These are phyloP conservation scores for Sebastes hubbsi DNA, from an alignment of 2,797 vertebrate species.

Conservation along the genomic window DNA sequence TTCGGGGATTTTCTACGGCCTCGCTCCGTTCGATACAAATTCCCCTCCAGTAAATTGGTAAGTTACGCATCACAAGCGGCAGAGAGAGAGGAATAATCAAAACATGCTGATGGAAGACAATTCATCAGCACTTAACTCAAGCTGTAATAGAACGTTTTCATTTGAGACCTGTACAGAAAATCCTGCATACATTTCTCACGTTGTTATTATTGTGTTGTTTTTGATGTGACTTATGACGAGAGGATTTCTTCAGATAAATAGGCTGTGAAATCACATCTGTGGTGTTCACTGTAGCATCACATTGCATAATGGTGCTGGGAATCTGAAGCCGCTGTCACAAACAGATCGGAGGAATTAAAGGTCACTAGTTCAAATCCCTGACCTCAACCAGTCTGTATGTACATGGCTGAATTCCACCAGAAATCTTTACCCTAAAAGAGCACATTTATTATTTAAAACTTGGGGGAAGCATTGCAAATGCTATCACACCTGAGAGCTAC, in stretches of 20 bases:
- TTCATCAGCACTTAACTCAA: neutral
- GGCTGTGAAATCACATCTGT: slow-evolving; percentile 12
- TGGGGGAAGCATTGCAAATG: neutral
- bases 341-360: slow-evolving; percentile 14
- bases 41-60: slow-evolving; percentile 26
- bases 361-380: slow-evolving; percentile 38
- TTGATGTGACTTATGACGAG: neutral
- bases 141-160: neutral
- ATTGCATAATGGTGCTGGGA: neutral
- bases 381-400: slow-evolving; percentile 17
- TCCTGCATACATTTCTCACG: neutral
- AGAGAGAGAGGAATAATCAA: slow-evolving; percentile 6
- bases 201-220: neutral
- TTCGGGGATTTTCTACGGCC: slow-evolving; percentile 25
- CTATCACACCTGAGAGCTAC: neutral
- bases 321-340: slow-evolving; percentile 12
- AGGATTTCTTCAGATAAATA: slow-evolving; percentile 18
- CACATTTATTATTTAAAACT: slow-evolving; percentile 28
- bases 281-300: neutral
- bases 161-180: slow-evolving; percentile 1
- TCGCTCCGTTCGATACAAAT: slow-evolving; percentile 38
- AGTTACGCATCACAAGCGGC: slow-evolving; percentile 24
- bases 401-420: neutral
- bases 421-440: neutral
- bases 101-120: neutral